Percentiles rank a stretch among this genome's conserved stretches.
phyloP scores from a whole-genome alignment of 2,797 vertebrate genomes.

The Crenuchus spilurus region DNA sequence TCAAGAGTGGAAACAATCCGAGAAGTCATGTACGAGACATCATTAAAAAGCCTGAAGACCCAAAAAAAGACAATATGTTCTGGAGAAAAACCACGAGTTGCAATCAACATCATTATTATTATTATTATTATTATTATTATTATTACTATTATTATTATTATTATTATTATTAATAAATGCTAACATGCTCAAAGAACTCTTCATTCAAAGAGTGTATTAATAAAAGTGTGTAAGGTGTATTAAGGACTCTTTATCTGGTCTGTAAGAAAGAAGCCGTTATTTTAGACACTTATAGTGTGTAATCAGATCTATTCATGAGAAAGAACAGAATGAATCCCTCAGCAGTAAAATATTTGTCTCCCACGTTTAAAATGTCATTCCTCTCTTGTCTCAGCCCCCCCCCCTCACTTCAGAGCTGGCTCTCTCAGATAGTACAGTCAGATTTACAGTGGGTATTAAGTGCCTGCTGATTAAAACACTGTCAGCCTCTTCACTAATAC shows the following conservation, averaged over 20 bases:
- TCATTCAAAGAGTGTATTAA: constrained; percentile 9
- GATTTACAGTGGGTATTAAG: constrained; percentile 40
- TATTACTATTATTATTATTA: no score
- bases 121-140: no score
- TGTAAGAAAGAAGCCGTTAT: background rate
- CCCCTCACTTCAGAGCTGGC: background rate
- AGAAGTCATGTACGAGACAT: no score
- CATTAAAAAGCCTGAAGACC: no score
- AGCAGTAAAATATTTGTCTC: background rate
- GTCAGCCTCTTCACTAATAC: constrained; percentile 39
- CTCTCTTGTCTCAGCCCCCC: background rate
- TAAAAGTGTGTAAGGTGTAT: constrained; percentile 8
- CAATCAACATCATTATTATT: no score
- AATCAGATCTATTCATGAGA: background rate
- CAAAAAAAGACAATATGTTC: no score
- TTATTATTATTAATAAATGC: no score
- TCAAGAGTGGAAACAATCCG: background rate
- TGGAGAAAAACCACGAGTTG: no score
- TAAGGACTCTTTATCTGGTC: background rate
- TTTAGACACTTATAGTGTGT: background rate
- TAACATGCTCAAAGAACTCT: background rate
- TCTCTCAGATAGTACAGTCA: constrained; percentile 24
- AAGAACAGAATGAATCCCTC: background rate
- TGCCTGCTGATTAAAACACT: constrained; percentile 47
- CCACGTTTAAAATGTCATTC: constrained; percentile 10